phyloP scores from a whole-genome alignment of 1,140 invertebrate species.

The Caenorhabditis latens region DNA sequence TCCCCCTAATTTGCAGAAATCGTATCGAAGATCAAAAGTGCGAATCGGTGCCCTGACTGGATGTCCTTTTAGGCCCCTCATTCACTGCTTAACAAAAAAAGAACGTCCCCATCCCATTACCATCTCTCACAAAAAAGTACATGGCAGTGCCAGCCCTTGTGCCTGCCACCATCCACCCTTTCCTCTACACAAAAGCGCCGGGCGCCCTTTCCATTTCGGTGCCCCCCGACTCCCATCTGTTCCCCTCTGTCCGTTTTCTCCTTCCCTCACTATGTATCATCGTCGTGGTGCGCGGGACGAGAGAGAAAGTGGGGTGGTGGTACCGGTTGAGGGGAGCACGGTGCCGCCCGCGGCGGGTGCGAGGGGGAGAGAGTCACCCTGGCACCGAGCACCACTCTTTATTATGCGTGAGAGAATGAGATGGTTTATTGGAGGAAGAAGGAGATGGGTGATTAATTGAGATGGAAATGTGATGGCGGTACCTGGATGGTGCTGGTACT shows the following conservation, averaged over 20 bases:
- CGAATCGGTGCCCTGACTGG: too few relatives aligned
- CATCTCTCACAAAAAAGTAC: too few relatives aligned
- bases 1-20: too few relatives aligned
- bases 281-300: not conserved
- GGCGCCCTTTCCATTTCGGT: not conserved
- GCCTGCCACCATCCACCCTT: not conserved
- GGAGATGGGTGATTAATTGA: too few relatives aligned
- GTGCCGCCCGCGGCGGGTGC: not conserved
- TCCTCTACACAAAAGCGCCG: not conserved
- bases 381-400: not conserved
- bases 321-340: not conserved
- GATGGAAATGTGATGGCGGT: too few relatives aligned
- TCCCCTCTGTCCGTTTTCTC: not conserved
- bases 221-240: not conserved
- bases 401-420: too few relatives aligned
- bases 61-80: not conserved
- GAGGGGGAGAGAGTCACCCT: not conserved
- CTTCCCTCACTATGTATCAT: not conserved
- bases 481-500: too few relatives aligned
- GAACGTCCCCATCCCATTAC: too few relatives aligned
- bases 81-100: not conserved
- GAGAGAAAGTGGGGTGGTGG: not conserved
- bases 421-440: too few relatives aligned
- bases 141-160: not conserved
- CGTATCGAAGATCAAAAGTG: too few relatives aligned